Conservation (phyloP, 2,888 invertebrate species). For the Smittia aterrima region DNA sequence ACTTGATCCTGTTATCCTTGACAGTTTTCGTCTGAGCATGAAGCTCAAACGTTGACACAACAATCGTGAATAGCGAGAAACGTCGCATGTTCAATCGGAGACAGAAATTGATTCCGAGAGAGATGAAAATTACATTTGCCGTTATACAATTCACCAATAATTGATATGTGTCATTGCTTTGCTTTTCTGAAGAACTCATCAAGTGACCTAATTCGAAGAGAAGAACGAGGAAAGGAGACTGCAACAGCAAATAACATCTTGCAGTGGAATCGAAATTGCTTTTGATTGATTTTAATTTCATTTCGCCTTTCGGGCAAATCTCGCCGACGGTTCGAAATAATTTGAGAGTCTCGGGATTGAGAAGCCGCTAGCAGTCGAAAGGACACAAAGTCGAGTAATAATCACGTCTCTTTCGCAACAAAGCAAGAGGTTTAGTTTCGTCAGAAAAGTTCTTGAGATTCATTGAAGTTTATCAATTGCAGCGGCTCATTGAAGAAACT, state of each 20-base stretch:
- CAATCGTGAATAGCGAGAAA: not conserved
- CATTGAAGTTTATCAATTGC: constrained; percentile 7
- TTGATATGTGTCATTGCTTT: constrained; percentile 36
- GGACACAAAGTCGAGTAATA: not conserved
- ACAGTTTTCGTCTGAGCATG: not conserved
- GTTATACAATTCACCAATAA: constrained; percentile 38
- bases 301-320: constrained; percentile 12
- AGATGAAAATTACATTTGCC: constrained; percentile 5
- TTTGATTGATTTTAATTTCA: constrained; percentile 24
- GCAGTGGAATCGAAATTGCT: constrained; percentile 20
- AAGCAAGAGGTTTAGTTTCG: not conserved
- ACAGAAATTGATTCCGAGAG: not conserved
- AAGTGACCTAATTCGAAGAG: constrained; percentile 24
- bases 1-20: not conserved
- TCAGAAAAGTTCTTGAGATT: not conserved
- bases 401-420: not conserved
- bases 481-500: not conserved
- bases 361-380: not conserved
- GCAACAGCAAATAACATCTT: constrained; percentile 23
- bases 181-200: constrained; percentile 37
- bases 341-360: not conserved
- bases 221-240: not conserved
- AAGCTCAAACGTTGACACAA: constrained; percentile 2
- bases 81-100: not conserved
- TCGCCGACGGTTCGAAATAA: constrained; percentile 9